phyloP scores from a whole-genome alignment of 2,797 vertebrate genomes.

The Pseudotriccus pelzelni region DNA sequence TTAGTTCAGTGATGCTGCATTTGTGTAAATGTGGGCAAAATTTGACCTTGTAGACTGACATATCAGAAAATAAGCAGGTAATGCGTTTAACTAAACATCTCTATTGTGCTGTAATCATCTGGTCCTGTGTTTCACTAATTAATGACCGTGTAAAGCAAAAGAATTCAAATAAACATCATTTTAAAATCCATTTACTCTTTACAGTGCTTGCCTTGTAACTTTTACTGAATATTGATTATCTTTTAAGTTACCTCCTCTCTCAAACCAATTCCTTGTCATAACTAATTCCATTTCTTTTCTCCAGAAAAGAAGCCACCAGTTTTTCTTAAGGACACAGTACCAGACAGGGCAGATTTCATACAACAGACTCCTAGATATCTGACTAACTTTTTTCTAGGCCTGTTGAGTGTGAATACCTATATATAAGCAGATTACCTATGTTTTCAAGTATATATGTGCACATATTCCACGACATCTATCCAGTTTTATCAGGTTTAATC shows the following conservation, averaged over 20 bases:
- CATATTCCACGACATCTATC: background rate
- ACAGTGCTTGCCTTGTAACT: background rate
- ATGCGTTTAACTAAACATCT: background rate
- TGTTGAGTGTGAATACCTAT: background rate
- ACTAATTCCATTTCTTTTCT: background rate
- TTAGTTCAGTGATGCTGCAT: background rate
- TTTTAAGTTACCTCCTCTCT: background rate
- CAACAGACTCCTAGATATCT: background rate
- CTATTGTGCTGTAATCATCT: background rate
- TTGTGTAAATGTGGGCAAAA: background rate
- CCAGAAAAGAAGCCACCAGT: background rate
- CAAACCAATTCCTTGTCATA: background rate
- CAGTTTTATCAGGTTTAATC: background rate
- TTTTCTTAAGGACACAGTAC: background rate
- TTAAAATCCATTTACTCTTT: constrained; percentile 20
- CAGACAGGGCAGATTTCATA: background rate
- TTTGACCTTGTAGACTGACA: background rate
- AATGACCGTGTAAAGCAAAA: background rate
- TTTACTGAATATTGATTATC: constrained; percentile 12
- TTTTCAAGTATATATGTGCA: background rate
- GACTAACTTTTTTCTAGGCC: background rate
- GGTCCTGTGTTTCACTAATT: constrained; percentile 7
- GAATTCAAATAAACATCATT: background rate
- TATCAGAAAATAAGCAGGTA: background rate
- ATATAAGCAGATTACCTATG: background rate